Base-by-base conservation (phyloP, 2,113 vertebrate genomes). In the Chunga burmeisteri region DNA sequence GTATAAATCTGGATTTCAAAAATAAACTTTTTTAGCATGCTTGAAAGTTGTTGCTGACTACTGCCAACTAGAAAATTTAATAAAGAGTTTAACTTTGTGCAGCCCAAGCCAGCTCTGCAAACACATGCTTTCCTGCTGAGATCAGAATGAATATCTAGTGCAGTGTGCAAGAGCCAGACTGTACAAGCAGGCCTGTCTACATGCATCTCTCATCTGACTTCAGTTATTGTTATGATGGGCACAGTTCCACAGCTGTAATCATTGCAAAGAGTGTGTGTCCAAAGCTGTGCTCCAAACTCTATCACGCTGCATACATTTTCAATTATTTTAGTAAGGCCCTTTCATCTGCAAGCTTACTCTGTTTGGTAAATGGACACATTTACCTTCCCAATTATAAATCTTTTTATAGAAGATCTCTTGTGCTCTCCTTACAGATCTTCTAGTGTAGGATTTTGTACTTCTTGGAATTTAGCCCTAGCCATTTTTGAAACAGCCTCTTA, bases 1-100 rank as follows among this genome's bases (percentile, higher is more conserved):
- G 68, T 95, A 96, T 96, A 97, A 97, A 97, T 88, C 88, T 93
- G 93, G 79, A 75, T 95, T 93, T 97, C 93, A 96, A 97, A 97
- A 90, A 93, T 34, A 89, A 94, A 94, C 94, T 90, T 91, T 92
- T 96, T 77, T 86, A 97, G 96, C 79, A 65, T 17, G 38, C 86
- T 90, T 59, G 56, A 94, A 94, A 93, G 94, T 84, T 96, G 96
- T 80, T 91, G 90, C 94, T 94, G 72, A 96, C 95, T 96, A 86
- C 83, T 86, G 96, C 92, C 93, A 94, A 85, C 55, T 63, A 58
- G 82, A 88, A 97, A 95, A 96, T 96, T 95, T 96, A 87, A 96
- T 97, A 94, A 98, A 97, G 93, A 95, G 92, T 94, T 91, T 94
- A 79, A 90, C 52, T 58, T 68, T 21, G 88, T 65, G 92, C 84